A percentile compares a stretch with the other conserved stretches of the same genome.
phyloP scores from a whole-genome alignment of 1,140 invertebrate species.

The Bombyx mandarina region DNA sequence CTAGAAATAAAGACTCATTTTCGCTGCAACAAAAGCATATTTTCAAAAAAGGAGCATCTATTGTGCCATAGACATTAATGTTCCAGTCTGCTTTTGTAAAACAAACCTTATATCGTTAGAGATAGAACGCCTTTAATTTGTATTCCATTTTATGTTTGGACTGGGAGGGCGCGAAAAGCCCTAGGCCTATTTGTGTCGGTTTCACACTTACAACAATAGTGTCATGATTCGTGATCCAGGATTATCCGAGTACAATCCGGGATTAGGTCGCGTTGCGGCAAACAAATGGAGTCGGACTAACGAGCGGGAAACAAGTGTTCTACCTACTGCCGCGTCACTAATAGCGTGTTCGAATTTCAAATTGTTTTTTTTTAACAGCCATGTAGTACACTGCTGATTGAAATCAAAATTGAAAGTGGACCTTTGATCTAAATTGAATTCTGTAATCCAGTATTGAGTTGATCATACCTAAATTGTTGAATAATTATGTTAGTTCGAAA shows the following conservation, averaged over 20 bases:
- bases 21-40: not conserved
- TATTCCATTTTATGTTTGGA: not conserved
- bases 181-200: constrained; percentile 70
- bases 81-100: not conserved
- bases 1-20: not conserved
- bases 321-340: constrained; percentile 25
- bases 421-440: too few relatives aligned
- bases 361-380: constrained; percentile 20
- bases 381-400: too few relatives aligned
- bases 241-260: constrained; percentile 59
- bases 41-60: too few relatives aligned
- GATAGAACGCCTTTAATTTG: not conserved
- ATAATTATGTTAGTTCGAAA: too few relatives aligned
- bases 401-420: too few relatives aligned
- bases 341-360: constrained; percentile 37
- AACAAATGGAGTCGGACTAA: constrained; percentile 55
- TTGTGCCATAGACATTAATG: too few relatives aligned
- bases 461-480: too few relatives aligned
- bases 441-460: too few relatives aligned
- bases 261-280: constrained; percentile 64
- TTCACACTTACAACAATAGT: constrained; percentile 72
- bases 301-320: constrained; percentile 55
- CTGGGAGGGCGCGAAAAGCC: constrained; percentile 43
- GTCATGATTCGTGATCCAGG: constrained; percentile 70
- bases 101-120: not conserved